Percentiles rank a stretch among this genome's conserved stretches.
These are phyloP conservation scores for Dynastes hyllus DNA, from an alignment of 2,888 invertebrate genomes.

Conservation along the genomic window DNA sequence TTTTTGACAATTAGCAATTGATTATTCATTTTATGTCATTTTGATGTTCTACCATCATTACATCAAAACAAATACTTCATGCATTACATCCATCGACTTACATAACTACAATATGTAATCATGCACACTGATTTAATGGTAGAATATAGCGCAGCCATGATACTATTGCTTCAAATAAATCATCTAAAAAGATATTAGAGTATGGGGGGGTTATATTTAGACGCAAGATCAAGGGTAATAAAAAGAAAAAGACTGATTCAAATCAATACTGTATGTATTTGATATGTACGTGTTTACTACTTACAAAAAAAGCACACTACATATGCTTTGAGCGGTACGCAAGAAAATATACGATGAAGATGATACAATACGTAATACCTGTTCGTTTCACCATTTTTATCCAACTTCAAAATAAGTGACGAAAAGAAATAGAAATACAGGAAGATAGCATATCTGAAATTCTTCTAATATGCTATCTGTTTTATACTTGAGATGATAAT, in stretches of 20 bases:
- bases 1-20: too few relatives aligned
- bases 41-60: slow-evolving; percentile 15
- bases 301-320: slow-evolving; percentile 43
- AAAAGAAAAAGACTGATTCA: slow-evolving; percentile 6
- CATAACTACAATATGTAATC: slow-evolving; percentile 20
- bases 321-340: slow-evolving; percentile 23
- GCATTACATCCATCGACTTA: slow-evolving; percentile 12
- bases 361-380: slow-evolving; percentile 8
- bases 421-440: background rate
- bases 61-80: slow-evolving; percentile 10
- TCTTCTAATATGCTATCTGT: background rate
- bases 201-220: background rate
- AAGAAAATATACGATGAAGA: slow-evolving; percentile 22
- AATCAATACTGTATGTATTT: slow-evolving; percentile 33
- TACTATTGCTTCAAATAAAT: slow-evolving; percentile 35
- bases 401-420: background rate
- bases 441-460: background rate
- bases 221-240: background rate
- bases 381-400: background rate
- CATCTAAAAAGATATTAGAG: slow-evolving; percentile 19
- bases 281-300: slow-evolving; percentile 41
- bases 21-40: background rate
- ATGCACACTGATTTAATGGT: slow-evolving; percentile 14
- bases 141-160: slow-evolving; percentile 25
- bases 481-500: background rate